Base-by-base conservation (phyloP, 2,113 vertebrate species). In the Paracanthobrama guichenoti region DNA sequence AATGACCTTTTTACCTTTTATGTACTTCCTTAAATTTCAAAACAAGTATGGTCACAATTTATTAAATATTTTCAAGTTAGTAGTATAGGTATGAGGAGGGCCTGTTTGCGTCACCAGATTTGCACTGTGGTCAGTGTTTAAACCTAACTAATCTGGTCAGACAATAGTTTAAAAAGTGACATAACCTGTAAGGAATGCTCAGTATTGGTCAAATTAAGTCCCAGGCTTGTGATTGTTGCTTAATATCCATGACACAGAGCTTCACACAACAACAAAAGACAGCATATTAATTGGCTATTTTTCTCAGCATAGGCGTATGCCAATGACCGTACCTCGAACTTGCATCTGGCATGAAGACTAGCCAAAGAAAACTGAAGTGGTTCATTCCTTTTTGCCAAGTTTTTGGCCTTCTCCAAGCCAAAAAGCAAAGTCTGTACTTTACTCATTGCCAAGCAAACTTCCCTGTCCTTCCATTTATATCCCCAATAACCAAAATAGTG, bases 281-380 rank as follows among this genome's bases (percentile, higher is more conserved):
- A 55, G 53, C 20, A 55, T 55, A 22, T 3, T 55, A 55, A 53
- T 53, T 18, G 18, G 50, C 50, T 18, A 53, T n/a, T 64, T 79
- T 79, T 84, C 84, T 53, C 90, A 91, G 91, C 81, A 48, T 71
- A 92, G 91, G 89, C 79, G 64, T 55, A 81, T 88, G 93, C 94
- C 94, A 94, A 71, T 95, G 94, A 95, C 94, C 92, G 94, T 95
- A 90, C 94, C 94, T 91, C 94, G 93, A 95, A 94, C 94, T 90
- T 93, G 80, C 94, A 93, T 93, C 92, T 93, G 92, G 91, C 91
- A 87, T 86, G 84, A 88, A 91, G 90, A 84, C 79, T 85, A 86
- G 92, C 92, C 93, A 93, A 93, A 92, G 91, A 92, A 91, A 94
- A 89, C 93, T 90, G 87, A 86, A 87, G 79, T 82, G 72, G 87